Conservation (phyloP, 1,140 invertebrate genomes). For the Cyclina sinensis region DNA sequence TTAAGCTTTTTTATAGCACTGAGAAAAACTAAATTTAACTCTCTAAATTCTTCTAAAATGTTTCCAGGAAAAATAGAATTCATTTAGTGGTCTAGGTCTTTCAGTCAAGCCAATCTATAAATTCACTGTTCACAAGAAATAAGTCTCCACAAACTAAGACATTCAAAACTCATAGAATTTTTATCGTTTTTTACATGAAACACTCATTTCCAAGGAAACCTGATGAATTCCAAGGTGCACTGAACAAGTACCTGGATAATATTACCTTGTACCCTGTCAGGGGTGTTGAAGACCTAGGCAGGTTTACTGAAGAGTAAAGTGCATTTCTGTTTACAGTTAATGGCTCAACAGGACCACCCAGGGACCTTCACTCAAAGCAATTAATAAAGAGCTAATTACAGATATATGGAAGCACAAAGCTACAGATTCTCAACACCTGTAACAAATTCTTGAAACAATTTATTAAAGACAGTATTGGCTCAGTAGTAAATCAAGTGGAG, state of each 20-base stretch:
- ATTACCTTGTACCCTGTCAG: not conserved
- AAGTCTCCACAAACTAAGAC: not conserved
- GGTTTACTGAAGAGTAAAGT: not conserved
- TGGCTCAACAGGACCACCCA: not conserved
- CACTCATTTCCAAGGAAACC: not conserved
- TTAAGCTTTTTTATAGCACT: no score
- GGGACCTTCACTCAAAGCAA: not conserved
- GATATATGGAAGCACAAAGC: not conserved
- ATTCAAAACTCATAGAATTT: not conserved
- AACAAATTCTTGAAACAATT: not conserved
- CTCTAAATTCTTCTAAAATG: no score
- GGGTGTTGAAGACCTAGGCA: not conserved
- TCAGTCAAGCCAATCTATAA: not conserved
- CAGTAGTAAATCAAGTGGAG: no score
- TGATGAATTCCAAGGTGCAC: not conserved
- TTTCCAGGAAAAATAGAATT: no score
- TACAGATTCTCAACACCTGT: not conserved
- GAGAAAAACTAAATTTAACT: no score
- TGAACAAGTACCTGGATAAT: not conserved
- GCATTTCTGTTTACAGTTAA: not conserved
- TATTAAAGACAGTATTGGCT: not conserved
- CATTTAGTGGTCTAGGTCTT: not conserved
- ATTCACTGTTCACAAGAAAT: not conserved
- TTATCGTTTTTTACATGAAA: constrained; percentile 2
- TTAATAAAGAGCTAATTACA: constrained; percentile 13